Evolutionary conservation across 2,888 invertebrate species (phyloP).

Genomic region (Elegia similella): DNA sequence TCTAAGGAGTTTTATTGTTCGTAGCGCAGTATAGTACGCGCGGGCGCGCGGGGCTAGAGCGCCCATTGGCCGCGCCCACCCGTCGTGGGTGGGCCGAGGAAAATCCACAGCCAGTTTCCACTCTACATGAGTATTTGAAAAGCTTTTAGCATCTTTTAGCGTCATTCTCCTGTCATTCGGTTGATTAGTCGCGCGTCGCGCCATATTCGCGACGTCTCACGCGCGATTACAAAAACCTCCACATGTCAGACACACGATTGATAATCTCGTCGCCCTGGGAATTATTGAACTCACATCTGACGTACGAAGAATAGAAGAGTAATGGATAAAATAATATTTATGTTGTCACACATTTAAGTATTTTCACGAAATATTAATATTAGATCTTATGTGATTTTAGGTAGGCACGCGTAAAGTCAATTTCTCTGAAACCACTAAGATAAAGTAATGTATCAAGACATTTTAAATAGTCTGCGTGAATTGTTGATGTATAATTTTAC

Average conservation of each 20-base stretch:
- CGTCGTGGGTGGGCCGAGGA: conserved; percentile 66
- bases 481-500: no score
- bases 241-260: conserved; percentile 53
- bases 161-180: conserved; percentile 61
- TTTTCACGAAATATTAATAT: not conserved
- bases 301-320: conserved; percentile 11
- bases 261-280: conserved; percentile 45
- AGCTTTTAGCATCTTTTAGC: conserved; percentile 79
- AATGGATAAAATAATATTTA: not conserved
- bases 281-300: conserved; percentile 27
- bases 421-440: no score
- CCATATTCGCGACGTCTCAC: conserved; percentile 43
- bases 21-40: conserved; percentile 40
- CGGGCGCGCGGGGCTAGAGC: conserved; percentile 47
- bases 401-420: not conserved
- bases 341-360: not conserved
- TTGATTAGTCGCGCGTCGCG: conserved; percentile 49
- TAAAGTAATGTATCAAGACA: no score
- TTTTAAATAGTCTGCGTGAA: no score
- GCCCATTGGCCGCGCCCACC: conserved; percentile 74
- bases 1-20: conserved; percentile 39
- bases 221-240: conserved; percentile 46
- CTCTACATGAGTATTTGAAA: conserved; percentile 55
- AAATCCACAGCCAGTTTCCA: conserved; percentile 61
- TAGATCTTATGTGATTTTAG: not conserved